Base-by-base conservation (phyloP, 2,113 vertebrate species). In the Asarcornis scutulata region DNA sequence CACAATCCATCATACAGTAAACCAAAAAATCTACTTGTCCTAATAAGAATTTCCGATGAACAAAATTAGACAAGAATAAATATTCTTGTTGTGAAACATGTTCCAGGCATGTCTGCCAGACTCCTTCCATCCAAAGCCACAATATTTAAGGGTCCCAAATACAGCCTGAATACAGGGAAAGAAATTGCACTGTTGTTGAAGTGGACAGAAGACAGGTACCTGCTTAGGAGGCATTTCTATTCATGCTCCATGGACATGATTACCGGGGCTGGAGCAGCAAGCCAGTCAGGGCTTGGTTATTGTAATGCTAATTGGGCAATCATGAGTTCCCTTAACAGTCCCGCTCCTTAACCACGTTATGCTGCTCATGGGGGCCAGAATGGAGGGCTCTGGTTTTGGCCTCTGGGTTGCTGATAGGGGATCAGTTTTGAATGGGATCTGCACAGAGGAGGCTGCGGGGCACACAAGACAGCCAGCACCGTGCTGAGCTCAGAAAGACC, bases 31-130 rank as follows among this genome's bases (percentile, higher is more conserved):
- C 42, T 34, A 52, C 60, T 58, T 58, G 4, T 64, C 88, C 68
- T 60, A 80, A 66, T 50, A 86, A 86, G 75, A 68, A 81, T 68
- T 9, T 72, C 59, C 25, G 38, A 85, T 52, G 83, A 36, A 81
- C 74, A 88, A 88, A 90, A 91, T 86, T 56, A 81, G 32, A 23
- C 59, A 34, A 96, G 95, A 94, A 77, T 42, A 86, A 91, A 91
- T 59, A 38, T 80, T 88, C 56, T n/a, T 69, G 63, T 56, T 20
- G 22, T 59, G 21, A 91, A 96, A 87, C 14, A 67, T 20, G 72
- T 23, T 80, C 79, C 91, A 89, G 87, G 53, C 83, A 36, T 77
- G 25, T 63, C 82, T 86, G 67, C 40, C 89, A 77, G 74, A 11
- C 29, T 64, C 56, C 50, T 87, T 82, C 66, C 58, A 79, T 17